Evolutionary conservation across 30 jellyfish, hydroid and myxozoan species (phyloP).

Genomic region (Aurelia coerulea): DNA sequence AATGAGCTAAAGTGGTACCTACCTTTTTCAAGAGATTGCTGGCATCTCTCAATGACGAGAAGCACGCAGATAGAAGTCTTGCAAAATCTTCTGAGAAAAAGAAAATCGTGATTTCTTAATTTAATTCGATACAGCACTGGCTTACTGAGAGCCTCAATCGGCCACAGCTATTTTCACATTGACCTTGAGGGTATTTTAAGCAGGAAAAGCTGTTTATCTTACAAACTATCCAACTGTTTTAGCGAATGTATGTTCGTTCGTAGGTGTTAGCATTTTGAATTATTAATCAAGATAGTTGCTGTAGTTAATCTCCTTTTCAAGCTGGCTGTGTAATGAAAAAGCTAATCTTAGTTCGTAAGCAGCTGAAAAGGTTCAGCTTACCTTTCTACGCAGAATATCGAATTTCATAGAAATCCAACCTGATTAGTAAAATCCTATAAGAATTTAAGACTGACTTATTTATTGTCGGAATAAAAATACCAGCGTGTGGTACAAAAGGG

Average conservation of each 20-base stretch:
- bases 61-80: no score
- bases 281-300: slow-evolving; percentile 24
- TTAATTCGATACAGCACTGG: no score
- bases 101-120: no score
- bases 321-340: slow-evolving; percentile 22
- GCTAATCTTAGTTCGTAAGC: slow-evolving; percentile 52
- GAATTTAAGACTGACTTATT: slow-evolving; percentile 16
- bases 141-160: no score
- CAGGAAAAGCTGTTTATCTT: no score
- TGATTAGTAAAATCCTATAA: slow-evolving; percentile 45
- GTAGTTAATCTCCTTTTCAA: slow-evolving; percentile 39
- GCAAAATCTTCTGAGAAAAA: no score
- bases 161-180: no score
- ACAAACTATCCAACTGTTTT: no score
- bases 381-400: slow-evolving; percentile 46
- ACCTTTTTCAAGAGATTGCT: no score
- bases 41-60: no score
- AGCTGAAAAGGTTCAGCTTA: slow-evolving; percentile 35
- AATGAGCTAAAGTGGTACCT: no score
- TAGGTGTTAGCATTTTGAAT: slow-evolving; percentile 26
- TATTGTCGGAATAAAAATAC: slow-evolving; percentile 6
- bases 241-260: neutral
- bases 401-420: slow-evolving; percentile 21
- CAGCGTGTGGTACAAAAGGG: neutral
- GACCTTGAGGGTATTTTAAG: no score